These are phyloP conservation scores for Camponotus pennsylvanicus DNA, from an alignment of 1,140 invertebrate species.

Conservation along the genomic window DNA sequence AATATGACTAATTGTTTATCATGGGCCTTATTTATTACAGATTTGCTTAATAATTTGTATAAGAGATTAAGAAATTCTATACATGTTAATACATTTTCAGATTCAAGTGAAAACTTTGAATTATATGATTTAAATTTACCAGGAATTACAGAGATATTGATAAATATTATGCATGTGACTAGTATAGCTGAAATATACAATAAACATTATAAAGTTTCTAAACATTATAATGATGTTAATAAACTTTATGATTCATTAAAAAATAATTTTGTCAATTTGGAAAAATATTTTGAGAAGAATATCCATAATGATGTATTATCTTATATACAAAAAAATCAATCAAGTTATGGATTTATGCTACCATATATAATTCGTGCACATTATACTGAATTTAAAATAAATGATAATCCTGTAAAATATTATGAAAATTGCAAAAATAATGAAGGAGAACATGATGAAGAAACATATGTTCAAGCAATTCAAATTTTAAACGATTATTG, in stretches of 20 bases:
- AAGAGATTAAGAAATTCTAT: slow-evolving; percentile 7
- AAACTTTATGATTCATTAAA: slow-evolving; percentile 59
- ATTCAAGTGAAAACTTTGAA: slow-evolving; percentile 2
- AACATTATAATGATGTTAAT: slow-evolving; percentile 67
- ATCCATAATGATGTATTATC: slow-evolving; percentile 60
- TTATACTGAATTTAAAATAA: slow-evolving; percentile 51
- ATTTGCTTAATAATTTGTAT: slow-evolving; percentile 79
- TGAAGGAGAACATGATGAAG: slow-evolving; percentile 9
- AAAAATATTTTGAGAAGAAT: slow-evolving; percentile 55
- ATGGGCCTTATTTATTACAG: slow-evolving; percentile 81
- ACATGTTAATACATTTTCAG: not conserved
- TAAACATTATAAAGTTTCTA: slow-evolving; percentile 79
- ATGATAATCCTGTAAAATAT: slow-evolving; percentile 8
- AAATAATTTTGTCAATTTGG: slow-evolving; percentile 60
- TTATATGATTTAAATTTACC: slow-evolving; percentile 46
- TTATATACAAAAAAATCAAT: slow-evolving; percentile 49
- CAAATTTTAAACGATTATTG: slow-evolving; percentile 65
- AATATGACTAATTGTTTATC: slow-evolving; percentile 78
- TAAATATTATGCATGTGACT: slow-evolving; percentile 75
- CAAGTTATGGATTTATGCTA: slow-evolving; percentile 63
- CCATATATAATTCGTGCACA: slow-evolving; percentile 63
- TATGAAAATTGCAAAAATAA: slow-evolving; percentile 39
- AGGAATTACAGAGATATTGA: slow-evolving; percentile 63
- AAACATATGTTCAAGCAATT: slow-evolving; percentile 55
- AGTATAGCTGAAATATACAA: slow-evolving; percentile 75